These are phyloP conservation scores for Hipparchia sbordonii DNA, from an alignment of 2,888 invertebrate species.

Conservation along the genomic window DNA sequence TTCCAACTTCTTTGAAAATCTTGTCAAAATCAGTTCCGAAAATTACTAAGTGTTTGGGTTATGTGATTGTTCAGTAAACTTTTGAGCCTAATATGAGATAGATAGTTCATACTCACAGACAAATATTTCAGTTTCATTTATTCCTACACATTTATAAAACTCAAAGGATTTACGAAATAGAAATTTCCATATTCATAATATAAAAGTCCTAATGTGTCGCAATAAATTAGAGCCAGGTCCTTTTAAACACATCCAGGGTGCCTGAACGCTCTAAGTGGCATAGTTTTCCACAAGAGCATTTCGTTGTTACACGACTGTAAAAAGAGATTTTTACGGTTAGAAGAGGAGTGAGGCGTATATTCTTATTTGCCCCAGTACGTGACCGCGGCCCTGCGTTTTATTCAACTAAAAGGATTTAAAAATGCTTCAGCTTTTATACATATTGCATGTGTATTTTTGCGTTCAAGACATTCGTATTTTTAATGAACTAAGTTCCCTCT, in stretches of 20 bases:
- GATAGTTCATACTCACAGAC: too few relatives aligned
- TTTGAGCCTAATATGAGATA: too few relatives aligned
- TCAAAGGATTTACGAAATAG: background rate
- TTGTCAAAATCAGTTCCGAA: too few relatives aligned
- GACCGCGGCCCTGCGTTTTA: conserved; percentile 66
- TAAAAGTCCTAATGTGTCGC: conserved; percentile 8
- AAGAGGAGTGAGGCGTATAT: conserved; percentile 55
- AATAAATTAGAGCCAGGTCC: conserved; percentile 1
- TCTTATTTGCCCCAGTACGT: conserved; percentile 69
- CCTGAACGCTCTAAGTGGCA: conserved; percentile 55
- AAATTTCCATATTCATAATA: background rate
- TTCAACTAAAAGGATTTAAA: conserved; percentile 56
- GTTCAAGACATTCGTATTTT: background rate
- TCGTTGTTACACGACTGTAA: conserved; percentile 71
- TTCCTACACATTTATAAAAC: too few relatives aligned
- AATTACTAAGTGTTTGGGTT: too few relatives aligned
- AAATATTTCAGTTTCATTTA: too few relatives aligned
- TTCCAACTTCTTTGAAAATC: too few relatives aligned
- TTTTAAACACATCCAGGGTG: conserved; percentile 25
- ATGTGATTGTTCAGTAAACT: too few relatives aligned
- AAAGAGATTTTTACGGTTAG: conserved; percentile 75
- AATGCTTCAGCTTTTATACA: conserved; percentile 31
- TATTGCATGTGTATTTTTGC: conserved; percentile 24
- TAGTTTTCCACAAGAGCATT: conserved; percentile 68
- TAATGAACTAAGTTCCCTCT: too few relatives aligned